Percentiles rank a stretch among this genome's conserved stretches.
phyloP scores from a whole-genome alignment of 2,113 vertebrate species.

The Salminus brasiliensis region DNA sequence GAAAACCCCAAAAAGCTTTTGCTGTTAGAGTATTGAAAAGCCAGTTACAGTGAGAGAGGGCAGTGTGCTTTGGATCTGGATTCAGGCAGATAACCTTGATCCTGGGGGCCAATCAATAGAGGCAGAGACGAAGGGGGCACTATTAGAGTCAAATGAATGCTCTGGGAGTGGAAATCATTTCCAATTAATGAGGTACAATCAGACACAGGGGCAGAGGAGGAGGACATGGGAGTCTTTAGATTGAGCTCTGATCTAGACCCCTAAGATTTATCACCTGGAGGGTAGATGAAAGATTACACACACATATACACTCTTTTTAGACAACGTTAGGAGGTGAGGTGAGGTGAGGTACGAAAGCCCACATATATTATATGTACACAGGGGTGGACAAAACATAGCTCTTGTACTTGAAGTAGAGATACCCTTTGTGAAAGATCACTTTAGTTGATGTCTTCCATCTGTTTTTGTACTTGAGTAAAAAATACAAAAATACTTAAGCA shows the following conservation, averaged over 20 bases:
- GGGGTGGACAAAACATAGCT: no score
- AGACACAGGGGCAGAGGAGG: neutral
- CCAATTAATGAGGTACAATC: slow-evolving; percentile 24
- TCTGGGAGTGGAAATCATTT: slow-evolving; percentile 27
- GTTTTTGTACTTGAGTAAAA: no score
- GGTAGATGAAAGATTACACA: neutral
- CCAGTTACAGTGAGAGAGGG: neutral
- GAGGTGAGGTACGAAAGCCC: no score
- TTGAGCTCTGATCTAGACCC: neutral
- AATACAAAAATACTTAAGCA: no score
- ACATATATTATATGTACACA: no score
- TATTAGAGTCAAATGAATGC: neutral
- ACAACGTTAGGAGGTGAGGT: neutral
- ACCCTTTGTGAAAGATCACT: no score
- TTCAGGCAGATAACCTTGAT: slow-evolving; percentile 26
- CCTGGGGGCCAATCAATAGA: slow-evolving; percentile 18
- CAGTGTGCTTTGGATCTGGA: neutral
- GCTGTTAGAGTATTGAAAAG: neutral
- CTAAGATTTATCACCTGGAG: slow-evolving; percentile 14
- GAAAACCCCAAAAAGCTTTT: no score
- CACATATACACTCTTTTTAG: neutral
- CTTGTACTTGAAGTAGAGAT: no score
- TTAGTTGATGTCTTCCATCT: no score
- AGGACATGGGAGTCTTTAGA: neutral
- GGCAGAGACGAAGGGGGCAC: slow-evolving; percentile 14